These are phyloP conservation scores for Denticeps clupeoides DNA, from an alignment of 2,797 vertebrate species.

Conservation along the genomic window DNA sequence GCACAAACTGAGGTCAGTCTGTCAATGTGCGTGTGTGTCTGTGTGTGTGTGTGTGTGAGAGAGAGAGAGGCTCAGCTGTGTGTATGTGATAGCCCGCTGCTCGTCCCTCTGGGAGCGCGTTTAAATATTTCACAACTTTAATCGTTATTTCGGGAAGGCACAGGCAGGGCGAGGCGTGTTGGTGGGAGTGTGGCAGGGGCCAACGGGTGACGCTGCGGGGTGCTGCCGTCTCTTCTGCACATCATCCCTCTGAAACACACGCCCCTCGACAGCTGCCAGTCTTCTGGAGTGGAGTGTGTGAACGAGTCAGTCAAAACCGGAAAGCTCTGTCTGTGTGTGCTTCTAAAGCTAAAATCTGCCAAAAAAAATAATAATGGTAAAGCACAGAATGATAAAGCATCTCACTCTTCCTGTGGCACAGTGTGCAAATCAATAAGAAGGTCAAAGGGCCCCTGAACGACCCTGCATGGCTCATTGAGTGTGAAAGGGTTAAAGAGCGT, in stretches of 20 bases:
- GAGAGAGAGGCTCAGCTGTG: constrained; percentile 18
- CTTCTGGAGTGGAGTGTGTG: no score
- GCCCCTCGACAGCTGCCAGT: constrained; percentile 44
- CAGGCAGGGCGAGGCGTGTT: constrained; percentile 3
- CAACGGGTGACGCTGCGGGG: constrained; percentile 12
- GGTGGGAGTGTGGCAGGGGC: no score
- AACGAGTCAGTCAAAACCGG: not conserved
- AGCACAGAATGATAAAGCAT: no score
- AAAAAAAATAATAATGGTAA: no score
- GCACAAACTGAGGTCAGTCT: no score
- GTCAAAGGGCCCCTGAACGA: no score
- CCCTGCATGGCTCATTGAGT: no score
- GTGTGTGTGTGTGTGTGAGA: constrained; percentile 7
- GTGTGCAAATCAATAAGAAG: no score
- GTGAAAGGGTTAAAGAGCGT: no score
- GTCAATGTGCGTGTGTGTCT: not conserved
- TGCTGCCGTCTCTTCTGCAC: constrained; percentile 40
- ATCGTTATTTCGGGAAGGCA: constrained; percentile 36
- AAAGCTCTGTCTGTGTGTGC: not conserved
- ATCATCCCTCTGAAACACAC: constrained; percentile 27
- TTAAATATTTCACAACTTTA: constrained; percentile 55
- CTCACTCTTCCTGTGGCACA: no score
- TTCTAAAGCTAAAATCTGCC: no score
- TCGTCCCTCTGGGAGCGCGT: constrained; percentile 18
- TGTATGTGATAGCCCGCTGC: constrained; percentile 11